Evolutionary conservation across 2,113 vertebrate genomes (phyloP), one percentile per base, ranked within the genome.

Genomic region (Haemorhous mexicanus): DNA sequence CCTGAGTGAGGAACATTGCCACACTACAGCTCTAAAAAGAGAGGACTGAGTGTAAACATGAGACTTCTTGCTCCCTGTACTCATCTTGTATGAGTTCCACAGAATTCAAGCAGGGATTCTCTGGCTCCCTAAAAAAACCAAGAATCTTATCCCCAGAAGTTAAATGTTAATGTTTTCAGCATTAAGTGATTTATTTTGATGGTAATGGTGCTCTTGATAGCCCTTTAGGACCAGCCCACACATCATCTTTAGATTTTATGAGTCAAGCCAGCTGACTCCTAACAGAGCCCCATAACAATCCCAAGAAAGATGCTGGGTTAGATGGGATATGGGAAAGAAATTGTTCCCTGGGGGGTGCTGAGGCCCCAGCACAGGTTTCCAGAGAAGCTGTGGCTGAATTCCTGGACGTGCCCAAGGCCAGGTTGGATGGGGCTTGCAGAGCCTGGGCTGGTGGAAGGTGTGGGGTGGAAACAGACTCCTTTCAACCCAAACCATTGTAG

Each of bases 281-380:
- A 15, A 27, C 32, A 73, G 30, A 62, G 3, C 6, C 13, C 33
- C 2, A 17, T 19, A 41, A 39, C 6, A 66, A 7, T 7, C 39
- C 43, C 35, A 70, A 66, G 15, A 55, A 63, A 43, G 47, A 20
- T 23, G 22, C 8, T 37, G 26, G 10, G 18, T 23, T 11, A 10
- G 47, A 7, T 69, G 35, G 10, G 47, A 77, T 63, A 5, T 55
- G 49, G 27, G 49, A 32, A 33, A 63, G 14, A 1, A 69, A 69
- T 33, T 33, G 0, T 11, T 55, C 8, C 14, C 11, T 62, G 11
- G 1, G n/a, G 69, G 17, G 3, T 61, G 20, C 1, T 0, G 2
- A 68, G 39, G 16, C 2, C 13, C 30, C 17, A 17, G 39, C 24
- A 61, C 13, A 53, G 39, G 13, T 68, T 1, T 24, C n/a, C 62